Evolutionary conservation across 2,797 vertebrate genomes (phyloP).

Genomic region (Hippopotamyrus pictus): DNA sequence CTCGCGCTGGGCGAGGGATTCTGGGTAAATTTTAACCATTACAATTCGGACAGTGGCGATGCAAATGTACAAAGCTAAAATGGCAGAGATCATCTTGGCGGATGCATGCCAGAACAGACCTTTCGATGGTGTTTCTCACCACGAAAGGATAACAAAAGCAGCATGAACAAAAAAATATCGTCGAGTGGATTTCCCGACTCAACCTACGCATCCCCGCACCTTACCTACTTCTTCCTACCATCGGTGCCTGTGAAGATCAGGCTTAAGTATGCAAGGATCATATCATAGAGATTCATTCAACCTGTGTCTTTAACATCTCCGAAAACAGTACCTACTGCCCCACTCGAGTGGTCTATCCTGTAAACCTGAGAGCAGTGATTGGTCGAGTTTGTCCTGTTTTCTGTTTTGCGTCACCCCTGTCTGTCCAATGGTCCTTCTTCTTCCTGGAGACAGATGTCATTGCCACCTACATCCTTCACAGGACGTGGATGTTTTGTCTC

Average conservation of each 20-base stretch:
- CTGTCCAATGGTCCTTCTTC: background rate
- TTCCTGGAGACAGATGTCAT: background rate
- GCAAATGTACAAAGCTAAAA: background rate
- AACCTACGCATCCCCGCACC: background rate
- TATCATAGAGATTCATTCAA: background rate
- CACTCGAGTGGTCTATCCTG: background rate
- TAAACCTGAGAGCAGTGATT: background rate
- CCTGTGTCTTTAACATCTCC: background rate
- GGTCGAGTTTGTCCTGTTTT: background rate
- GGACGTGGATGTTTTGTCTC: background rate
- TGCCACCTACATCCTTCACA: background rate
- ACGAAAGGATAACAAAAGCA: background rate
- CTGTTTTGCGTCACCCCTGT: background rate
- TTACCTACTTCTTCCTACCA: background rate
- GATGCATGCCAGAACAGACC: background rate
- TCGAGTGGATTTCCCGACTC: background rate
- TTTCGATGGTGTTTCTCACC: background rate
- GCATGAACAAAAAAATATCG: background rate
- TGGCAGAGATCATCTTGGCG: background rate
- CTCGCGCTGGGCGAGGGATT: constrained; percentile 40
- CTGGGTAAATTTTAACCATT: constrained; percentile 35
- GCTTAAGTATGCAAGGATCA: background rate
- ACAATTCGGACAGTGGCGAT: background rate
- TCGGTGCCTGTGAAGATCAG: background rate
- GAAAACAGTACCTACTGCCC: background rate